Base-by-base conservation (phyloP, 2,113 vertebrate genomes). In the Psettodes erumei region DNA sequence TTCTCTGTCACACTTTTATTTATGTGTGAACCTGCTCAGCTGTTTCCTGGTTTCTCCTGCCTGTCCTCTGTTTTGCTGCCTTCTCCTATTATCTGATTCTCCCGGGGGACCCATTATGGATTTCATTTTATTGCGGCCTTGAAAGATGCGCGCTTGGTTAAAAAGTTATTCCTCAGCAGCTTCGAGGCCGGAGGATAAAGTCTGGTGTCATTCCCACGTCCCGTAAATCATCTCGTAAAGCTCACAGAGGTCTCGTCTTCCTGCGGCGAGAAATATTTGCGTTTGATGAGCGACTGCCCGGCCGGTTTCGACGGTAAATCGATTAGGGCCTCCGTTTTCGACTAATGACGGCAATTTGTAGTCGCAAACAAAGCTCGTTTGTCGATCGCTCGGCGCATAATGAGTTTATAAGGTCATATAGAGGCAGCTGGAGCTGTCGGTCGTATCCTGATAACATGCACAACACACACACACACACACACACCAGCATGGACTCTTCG, bases 311-410 rank as follows among this genome's bases (percentile, higher is more conserved):
- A n/a, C n/a, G 3, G 40, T 37, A 8, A 48, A 4, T 10, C 27
- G 10, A 33, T 68, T 58, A 23, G n/a, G 27, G 28, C 47, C 25
- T 68, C 63, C 16, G 25, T 59, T 59, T 48, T 37, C 10, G n/a
- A n/a, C 50, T 61, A 43, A 65, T 45, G 35, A 67, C 16, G 1
- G 13, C 43, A 7, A 28, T 54, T 61, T 70, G 25, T 61, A 56
- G 62, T 68, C 43, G 43, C 58, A 53, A 60, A 78, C 30, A 48
- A 62, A 62, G n/a, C 42, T 55, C 33, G 55, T 65, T 65, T 66
- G 60, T 47, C 3, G 4, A 64, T 62, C 27, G 38, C 55, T 69
- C 21, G 0, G 23, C 28, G 33, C 70, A 51, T 62, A 78, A 62
- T 82, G 50, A 58, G 38, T 71, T 60, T 65, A 43, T n/a, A 51